Evolutionary conservation across 1,140 invertebrate genomes (phyloP), one percentile per base, ranked within the genome.

Genomic region (Geopemphigus sp.): DNA sequence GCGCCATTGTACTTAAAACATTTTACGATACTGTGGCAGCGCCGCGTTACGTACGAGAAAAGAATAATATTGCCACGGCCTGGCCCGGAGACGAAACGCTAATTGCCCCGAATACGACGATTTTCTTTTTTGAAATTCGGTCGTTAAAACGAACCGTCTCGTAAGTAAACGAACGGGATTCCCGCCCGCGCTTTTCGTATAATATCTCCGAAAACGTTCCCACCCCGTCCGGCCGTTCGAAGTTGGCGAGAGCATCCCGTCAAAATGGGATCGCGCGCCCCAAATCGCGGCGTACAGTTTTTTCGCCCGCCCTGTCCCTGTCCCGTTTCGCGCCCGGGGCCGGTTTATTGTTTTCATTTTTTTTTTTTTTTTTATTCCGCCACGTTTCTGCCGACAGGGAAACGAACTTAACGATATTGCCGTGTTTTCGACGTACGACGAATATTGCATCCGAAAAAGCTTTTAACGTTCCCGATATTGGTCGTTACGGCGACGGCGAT

Each of bases 361-460:
- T 68, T 50, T 47, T 50, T 68, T 68, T 39, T 68, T 68, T 68
- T 68, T 50, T 68, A n/a, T n/a, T n/a, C n/a, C 47, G 66, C 66
- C 66, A 68, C 39, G 50, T 68, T 68, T 68, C 66, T 50, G 24
- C 22, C 45, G 45, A 68, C 66, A 68, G 45, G 15, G 45, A 68
- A 68, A 68, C 12, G 22, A 50, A 68, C 66, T 68, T 68, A 68
- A 68, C 66, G 45, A 50, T 68, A 68, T 68, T 68, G 24, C 66
- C 66, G n/a, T n/a, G n/a, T n/a, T n/a, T n/a, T n/a, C n/a, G n/a
- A n/a, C n/a, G n/a, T n/a, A n/a, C n/a, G n/a, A n/a, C n/a, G n/a
- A n/a, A n/a, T n/a, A n/a, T 39, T 39, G 8, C 32, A 8, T 39
- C 8, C 3, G 50, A 47, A 68, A 68, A 50, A 68, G 66, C 39